These are phyloP conservation scores for Lordiphosa fenestrarum DNA, from an alignment of 2,888 invertebrate genomes.

Conservation along the genomic window DNA sequence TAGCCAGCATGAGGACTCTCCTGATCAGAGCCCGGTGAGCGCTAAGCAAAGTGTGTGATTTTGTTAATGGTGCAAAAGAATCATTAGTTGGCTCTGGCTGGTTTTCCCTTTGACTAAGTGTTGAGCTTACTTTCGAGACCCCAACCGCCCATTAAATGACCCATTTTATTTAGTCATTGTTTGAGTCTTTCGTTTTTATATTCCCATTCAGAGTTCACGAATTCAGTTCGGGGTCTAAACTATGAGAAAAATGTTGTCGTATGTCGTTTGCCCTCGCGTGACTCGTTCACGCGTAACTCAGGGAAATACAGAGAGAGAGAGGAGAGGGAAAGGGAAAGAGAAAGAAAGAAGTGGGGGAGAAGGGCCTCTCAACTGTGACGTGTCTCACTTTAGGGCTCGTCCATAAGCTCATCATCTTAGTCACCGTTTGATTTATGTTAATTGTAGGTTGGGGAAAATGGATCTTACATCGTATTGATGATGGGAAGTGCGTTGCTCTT, in stretches of 20 bases:
- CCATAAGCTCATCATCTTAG: conserved; percentile 43
- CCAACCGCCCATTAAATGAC: conserved; percentile 39
- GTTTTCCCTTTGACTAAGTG: background rate
- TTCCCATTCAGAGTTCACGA: too few species aligned
- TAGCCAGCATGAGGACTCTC: conserved; percentile 81
- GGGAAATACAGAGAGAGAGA: conserved; percentile 1
- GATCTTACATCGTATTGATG: conserved; percentile 80
- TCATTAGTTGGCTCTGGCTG: conserved; percentile 18
- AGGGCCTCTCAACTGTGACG: conserved; percentile 57
- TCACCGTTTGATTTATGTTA: conserved; percentile 24
- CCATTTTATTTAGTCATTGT: conserved; percentile 45
- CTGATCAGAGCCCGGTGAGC: conserved; percentile 81
- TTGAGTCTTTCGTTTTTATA: conserved; percentile 1
- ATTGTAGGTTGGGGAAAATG: conserved; percentile 15
- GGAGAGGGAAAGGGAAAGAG: background rate
- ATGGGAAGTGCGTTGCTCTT: conserved; percentile 79
- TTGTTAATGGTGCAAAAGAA: conserved; percentile 25
- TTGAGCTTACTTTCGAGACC: background rate
- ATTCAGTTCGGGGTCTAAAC: conserved; percentile 24
- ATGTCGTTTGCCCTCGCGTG: conserved; percentile 60
- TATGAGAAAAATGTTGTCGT: conserved; percentile 39
- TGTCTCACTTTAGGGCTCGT: conserved; percentile 31
- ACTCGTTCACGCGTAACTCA: conserved; percentile 60
- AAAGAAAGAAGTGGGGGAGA: conserved; percentile 1
- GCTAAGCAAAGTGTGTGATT: conserved; percentile 58